phyloP scores from a whole-genome alignment of 2,797 vertebrate genomes.

The Streptopelia turtur region DNA sequence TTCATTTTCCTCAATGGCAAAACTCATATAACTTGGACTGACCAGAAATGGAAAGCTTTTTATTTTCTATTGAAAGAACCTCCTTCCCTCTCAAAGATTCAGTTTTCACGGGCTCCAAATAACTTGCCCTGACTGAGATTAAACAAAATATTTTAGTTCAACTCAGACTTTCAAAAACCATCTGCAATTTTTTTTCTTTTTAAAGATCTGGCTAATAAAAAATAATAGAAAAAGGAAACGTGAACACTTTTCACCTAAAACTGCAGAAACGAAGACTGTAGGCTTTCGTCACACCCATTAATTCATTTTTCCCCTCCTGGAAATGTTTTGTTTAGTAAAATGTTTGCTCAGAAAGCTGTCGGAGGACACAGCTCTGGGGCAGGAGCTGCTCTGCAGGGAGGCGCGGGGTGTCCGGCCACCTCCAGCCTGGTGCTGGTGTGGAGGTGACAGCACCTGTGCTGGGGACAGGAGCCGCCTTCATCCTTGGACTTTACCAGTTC shows the following conservation, averaged over 20 bases:
- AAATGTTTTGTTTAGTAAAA: neutral
- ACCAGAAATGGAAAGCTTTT: neutral
- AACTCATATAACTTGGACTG: neutral
- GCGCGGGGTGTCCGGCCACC: rapidly evolving
- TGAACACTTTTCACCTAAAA: rapidly evolving
- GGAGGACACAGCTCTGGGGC: neutral
- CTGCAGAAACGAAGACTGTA: neutral
- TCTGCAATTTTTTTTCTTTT: neutral
- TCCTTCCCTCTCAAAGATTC: neutral
- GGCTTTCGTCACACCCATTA: neutral
- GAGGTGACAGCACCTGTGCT: rapidly evolving
- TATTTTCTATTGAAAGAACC: neutral
- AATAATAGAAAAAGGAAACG: rapidly evolving
- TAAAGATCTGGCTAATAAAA: neutral
- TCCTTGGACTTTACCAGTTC: neutral
- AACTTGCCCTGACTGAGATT: neutral
- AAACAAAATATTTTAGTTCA: neutral
- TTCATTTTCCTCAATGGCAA: neutral
- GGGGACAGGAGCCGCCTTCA: neutral
- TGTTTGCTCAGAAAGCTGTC: neutral
- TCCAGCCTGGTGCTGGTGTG: neutral
- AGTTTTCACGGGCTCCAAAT: neutral
- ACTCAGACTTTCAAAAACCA: neutral
- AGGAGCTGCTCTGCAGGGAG: neutral
- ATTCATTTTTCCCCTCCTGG: rapidly evolving